phyloP scores from a whole-genome alignment of 2,888 invertebrate genomes.

The Lithophane leautieri region DNA sequence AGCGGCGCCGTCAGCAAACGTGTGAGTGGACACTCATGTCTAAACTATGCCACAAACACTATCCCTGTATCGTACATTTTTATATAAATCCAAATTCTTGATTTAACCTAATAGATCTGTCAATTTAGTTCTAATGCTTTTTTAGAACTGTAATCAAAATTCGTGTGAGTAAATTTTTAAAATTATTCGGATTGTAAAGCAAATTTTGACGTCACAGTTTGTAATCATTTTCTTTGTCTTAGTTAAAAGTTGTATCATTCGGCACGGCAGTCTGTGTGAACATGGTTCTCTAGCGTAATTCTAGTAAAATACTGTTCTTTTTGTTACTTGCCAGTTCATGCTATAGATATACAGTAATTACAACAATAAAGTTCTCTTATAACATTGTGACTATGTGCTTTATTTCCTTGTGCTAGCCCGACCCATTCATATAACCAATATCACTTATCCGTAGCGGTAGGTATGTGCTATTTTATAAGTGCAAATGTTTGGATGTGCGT shows the following conservation, averaged over 20 bases:
- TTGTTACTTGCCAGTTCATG: slow-evolving; percentile 90
- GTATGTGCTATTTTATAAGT: not conserved
- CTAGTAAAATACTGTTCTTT: slow-evolving; percentile 86
- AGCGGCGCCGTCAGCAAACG: slow-evolving; percentile 59
- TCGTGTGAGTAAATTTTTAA: slow-evolving; percentile 76
- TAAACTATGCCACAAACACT: slow-evolving; percentile 75
- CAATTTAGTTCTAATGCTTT: slow-evolving; percentile 80
- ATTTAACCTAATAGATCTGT: slow-evolving; percentile 68
- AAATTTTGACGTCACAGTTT: slow-evolving; percentile 82
- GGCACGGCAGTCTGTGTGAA: slow-evolving; percentile 83
- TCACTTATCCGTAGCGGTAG: not conserved
- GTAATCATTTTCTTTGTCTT: slow-evolving; percentile 73
- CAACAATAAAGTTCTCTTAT: slow-evolving; percentile 90
- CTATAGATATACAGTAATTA: slow-evolving; percentile 90
- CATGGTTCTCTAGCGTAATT: slow-evolving; percentile 88
- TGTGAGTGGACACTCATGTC: slow-evolving; percentile 20
- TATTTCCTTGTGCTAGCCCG: slow-evolving; percentile 43
- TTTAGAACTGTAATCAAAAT: slow-evolving; percentile 83
- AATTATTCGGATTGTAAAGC: slow-evolving; percentile 69
- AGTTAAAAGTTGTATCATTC: slow-evolving; percentile 79
- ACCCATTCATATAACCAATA: not conserved
- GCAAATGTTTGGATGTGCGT: not conserved
- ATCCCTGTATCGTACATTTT: slow-evolving; percentile 75
- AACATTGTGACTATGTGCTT: slow-evolving; percentile 84
- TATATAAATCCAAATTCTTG: slow-evolving; percentile 68